Base-by-base conservation (phyloP, 2,797 vertebrate species). In the Muscicapa comitata region DNA sequence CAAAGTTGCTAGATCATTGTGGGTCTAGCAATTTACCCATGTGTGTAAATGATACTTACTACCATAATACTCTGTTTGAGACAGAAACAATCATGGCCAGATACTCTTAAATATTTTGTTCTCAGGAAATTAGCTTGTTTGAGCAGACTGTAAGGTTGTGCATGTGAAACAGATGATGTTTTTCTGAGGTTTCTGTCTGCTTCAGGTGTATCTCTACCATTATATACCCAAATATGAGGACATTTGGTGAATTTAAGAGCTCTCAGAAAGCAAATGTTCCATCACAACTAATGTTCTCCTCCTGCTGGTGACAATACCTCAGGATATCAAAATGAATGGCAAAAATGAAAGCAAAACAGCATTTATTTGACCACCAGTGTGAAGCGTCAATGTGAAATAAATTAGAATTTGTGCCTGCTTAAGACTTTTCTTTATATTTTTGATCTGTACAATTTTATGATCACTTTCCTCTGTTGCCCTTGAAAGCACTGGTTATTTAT, bases 401-500 rank as follows among this genome's bases (percentile, higher is more conserved):
- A 70, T 76, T 68, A 89, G 67, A 73, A 61, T 43, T 75, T 61
- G 72, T 25, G 29, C 45, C 13, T 40, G 45, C 67, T 93, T 86
- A 77, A 88, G 63, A 57, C 50, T 82, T 92, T 78, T 62, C 40
- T 48, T 59, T 75, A 17, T 81, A 54, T 72, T 91, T 96, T 91
- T 96, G 63, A 86, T 92, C 86, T 67, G 59, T 53, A 51, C 4
- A 2, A 23, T 92, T 25, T 28, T 95, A 91, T 61, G 38, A 78
- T 91, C 42, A 29, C 24, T 95, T 95, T 86, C 43, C 47, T 94
- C 94, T 85, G 28, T 55, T 96, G 93, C 95, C 92, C 72, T 97
- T 94, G 93, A 95, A 94, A 92, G 63, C 31, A 65, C 58, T 76
- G 53, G 61, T 94, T 97, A 93, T 96, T 97, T 97, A 93, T 96